Evolutionary conservation across 2,797 vertebrate species (phyloP), one percentile per base, ranked within the genome.

Genomic region (Poeciliopsis infans): DNA sequence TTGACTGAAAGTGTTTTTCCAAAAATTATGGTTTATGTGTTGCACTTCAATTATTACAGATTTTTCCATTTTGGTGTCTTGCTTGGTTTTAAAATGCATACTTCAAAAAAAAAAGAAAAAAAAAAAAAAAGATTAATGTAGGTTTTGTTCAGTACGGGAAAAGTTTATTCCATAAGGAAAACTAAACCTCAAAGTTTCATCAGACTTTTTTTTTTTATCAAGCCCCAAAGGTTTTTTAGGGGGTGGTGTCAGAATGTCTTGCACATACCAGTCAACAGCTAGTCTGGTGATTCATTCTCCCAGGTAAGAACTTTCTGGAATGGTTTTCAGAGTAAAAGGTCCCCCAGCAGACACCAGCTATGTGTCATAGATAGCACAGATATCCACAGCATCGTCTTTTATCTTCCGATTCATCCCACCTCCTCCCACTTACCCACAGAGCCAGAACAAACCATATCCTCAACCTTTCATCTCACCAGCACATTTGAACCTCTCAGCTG

Each of bases 381-480:
- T 74, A 66, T 77, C 57, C 28, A 28, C 49, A 55, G 74, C 68
- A 33, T 49, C 49, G 70, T 77, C 85, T 88, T 83, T 86, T 31
- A 85, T 83, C 72, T 36, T 73, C 69, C 69, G 76, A 88, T 87
- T 86, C 85, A 90, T 87, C 91, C 77, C 75, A 83, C 84, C 74
- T 80, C 76, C 78, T 73, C 80, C 73, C 64, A 88, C 81, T 86
- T 81, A 89, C 85, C 87, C 81, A 55, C 80, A 66, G 77, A 85
- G 72, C n/a, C 41, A 75, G 78, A 83, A 84, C 83, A 80, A 83
- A 84, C 81, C 72, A 20, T 72, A 81, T 68, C 74, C 68, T 69
- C 41, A 43, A 73, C 78, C 83, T 91, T 90, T 91, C 79, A 92
- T 93, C 85, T 83, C 57, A 46, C n/a, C 7, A 4, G 80, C 72